Conservation (phyloP, 2,113 vertebrate species). For the Symphodus melops region DNA sequence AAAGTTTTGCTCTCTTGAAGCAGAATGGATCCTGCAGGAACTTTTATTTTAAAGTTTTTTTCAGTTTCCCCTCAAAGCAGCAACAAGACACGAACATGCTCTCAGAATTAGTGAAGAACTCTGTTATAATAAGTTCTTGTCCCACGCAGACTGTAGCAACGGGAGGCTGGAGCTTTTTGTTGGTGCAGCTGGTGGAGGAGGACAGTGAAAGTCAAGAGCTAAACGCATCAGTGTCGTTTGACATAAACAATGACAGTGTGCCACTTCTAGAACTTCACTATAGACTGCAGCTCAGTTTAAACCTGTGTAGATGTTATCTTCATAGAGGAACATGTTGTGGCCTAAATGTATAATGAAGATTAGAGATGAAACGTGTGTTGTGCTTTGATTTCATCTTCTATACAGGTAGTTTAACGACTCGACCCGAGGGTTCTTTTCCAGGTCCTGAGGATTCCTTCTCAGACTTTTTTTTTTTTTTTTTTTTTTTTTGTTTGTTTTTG, state of each 20-base stretch:
- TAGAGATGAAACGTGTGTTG: too few relatives aligned
- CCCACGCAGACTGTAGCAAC: constrained; percentile 6
- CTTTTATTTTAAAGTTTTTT: too few relatives aligned
- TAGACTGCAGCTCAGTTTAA: too few relatives aligned
- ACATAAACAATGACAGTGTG: background rate
- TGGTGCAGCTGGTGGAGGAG: constrained; percentile 64
- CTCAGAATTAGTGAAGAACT: background rate
- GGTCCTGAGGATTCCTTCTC: too few relatives aligned
- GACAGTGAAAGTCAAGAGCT: constrained; percentile 30
- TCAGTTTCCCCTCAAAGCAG: too few relatives aligned
- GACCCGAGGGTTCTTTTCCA: background rate
- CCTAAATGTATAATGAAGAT: too few relatives aligned
- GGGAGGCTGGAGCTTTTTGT: constrained; percentile 36
- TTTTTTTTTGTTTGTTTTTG: too few relatives aligned
- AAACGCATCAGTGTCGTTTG: background rate
- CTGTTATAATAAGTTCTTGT: background rate
- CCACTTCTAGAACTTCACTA: background rate
- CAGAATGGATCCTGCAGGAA: background rate
- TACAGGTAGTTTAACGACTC: too few relatives aligned
- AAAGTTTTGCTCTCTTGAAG: background rate
- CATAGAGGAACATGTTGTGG: too few relatives aligned
- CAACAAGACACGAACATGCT: background rate
- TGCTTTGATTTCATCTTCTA: too few relatives aligned
- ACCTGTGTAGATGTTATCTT: too few relatives aligned
- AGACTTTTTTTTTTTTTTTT: too few relatives aligned